These are phyloP conservation scores for Mus pahari DNA, from an alignment of 2,113 vertebrate species.

Conservation along the genomic window DNA sequence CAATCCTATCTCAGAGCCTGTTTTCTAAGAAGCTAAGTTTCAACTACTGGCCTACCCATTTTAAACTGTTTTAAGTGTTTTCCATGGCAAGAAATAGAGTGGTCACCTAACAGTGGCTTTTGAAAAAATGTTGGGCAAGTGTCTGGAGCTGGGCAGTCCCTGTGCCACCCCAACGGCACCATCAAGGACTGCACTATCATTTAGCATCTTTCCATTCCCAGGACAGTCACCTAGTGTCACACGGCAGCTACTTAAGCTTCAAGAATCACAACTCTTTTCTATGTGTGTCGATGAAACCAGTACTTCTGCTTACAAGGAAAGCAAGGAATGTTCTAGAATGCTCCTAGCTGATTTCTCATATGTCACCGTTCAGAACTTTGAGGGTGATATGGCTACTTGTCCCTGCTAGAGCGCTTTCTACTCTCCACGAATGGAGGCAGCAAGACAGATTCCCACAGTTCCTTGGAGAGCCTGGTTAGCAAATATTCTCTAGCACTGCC, in stretches of 20 bases:
- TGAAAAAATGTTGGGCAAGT: too few species aligned
- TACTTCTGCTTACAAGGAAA: neutral
- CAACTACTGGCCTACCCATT: neutral
- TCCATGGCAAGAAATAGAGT: neutral
- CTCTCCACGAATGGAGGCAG: neutral
- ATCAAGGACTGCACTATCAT: neutral
- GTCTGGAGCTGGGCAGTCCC: neutral
- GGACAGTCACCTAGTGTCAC: neutral
- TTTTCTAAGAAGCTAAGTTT: neutral
- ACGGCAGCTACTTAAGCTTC: neutral
- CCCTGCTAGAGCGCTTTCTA: neutral
- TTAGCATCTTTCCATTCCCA: neutral
- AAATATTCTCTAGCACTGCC: neutral
- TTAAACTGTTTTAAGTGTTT: neutral
- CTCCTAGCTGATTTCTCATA: neutral
- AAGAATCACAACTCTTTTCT: neutral
- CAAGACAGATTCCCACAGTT: neutral
- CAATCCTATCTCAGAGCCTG: neutral
- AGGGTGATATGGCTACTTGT: too few species aligned
- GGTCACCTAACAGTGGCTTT: neutral
- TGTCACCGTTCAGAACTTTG: neutral
- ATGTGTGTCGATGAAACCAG: neutral
- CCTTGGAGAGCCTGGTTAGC: neutral
- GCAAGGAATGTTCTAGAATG: neutral
- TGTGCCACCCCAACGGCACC: neutral